phyloP scores from a whole-genome alignment of 1,140 invertebrate genomes.

The Hyphantria cunea region DNA sequence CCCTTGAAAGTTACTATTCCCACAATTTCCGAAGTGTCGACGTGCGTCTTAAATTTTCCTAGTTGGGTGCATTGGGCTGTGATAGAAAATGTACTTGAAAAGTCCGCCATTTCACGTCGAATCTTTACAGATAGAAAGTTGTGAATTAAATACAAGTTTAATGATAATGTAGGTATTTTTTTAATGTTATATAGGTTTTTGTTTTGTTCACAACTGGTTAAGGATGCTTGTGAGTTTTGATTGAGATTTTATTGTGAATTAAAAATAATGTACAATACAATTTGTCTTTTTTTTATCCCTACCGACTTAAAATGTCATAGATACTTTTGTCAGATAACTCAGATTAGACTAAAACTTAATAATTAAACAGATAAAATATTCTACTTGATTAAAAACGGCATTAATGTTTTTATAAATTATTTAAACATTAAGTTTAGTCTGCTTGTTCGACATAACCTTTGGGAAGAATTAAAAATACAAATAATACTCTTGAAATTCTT shows the following conservation, averaged over 20 bases:
- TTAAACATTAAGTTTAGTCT: no score
- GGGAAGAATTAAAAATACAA: no score
- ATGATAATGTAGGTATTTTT: slow-evolving; percentile 49
- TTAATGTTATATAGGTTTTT: slow-evolving; percentile 62
- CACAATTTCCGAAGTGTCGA: slow-evolving; percentile 15
- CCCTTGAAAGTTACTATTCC: slow-evolving; percentile 23
- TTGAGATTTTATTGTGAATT: slow-evolving; percentile 74
- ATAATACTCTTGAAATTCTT: no score
- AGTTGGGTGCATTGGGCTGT: slow-evolving; percentile 32
- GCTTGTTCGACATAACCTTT: no score
- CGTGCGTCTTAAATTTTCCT: slow-evolving; percentile 25
- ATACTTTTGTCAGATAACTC: no score
- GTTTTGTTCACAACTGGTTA: slow-evolving; percentile 63
- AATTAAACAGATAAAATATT: no score
- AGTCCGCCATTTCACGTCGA: slow-evolving; percentile 27
- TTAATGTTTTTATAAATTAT: no score
- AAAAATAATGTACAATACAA: slow-evolving; percentile 58
- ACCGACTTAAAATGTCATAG: not conserved
- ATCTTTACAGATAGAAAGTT: slow-evolving; percentile 13
- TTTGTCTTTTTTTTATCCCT: slow-evolving; percentile 40
- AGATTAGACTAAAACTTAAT: no score
- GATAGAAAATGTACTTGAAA: slow-evolving; percentile 33
- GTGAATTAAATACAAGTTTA: slow-evolving; percentile 33
- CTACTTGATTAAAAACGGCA: no score
- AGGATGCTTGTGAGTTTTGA: slow-evolving; percentile 73